Base-by-base conservation (phyloP, 2,797 vertebrate genomes). In the Okamejei kenojei region DNA sequence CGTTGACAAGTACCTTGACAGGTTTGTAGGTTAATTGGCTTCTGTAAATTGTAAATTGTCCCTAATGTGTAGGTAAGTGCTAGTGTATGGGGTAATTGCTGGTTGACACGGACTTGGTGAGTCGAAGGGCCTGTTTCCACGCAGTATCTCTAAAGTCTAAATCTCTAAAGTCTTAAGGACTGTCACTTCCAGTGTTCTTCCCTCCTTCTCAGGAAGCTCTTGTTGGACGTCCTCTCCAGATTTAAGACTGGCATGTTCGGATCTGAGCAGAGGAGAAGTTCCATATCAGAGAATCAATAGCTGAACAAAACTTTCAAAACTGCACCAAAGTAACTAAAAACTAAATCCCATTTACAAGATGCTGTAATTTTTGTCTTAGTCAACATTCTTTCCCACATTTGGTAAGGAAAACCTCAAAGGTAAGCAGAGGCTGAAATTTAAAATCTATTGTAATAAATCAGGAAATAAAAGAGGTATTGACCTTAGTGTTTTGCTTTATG, bases 401-500 rank as follows among this genome's bases (percentile, higher is more conserved):
- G n/a, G 15, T 68, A 68, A 35, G 38, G 54, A 92, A 92, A 29
- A 26, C 2, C 71, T 92, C 29, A 54, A 58, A 92, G 76, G 32
- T n/a, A 45, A 92, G 32, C 45, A 92, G 71, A 29, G 71, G 71
- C 21, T 76, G 38, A 74, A 91, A 68, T 35, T 68, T 74, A 35
- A 91, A 73, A 74, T 45, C 90, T 74, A 54, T 91, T 45, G 54
- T 23, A 74, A 76, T 92, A 74, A 92, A 92, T 92, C 90, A 76
- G 21, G 38, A 74, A 74, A 74, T 92, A 74, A 76, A 92, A 92
- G 90, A 76, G 15, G 71, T 76, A 91, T 45, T 45, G 90, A 54
- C 23, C 38, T 73, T 29, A 58, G 26, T 45, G 90, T 54, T 92
- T 92, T 92, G 90, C 26, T 92, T 92, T 92, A 92, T 92, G 90